These are phyloP conservation scores for Peribatodes rhomboidaria DNA, from an alignment of 2,888 invertebrate genomes.

Conservation along the genomic window DNA sequence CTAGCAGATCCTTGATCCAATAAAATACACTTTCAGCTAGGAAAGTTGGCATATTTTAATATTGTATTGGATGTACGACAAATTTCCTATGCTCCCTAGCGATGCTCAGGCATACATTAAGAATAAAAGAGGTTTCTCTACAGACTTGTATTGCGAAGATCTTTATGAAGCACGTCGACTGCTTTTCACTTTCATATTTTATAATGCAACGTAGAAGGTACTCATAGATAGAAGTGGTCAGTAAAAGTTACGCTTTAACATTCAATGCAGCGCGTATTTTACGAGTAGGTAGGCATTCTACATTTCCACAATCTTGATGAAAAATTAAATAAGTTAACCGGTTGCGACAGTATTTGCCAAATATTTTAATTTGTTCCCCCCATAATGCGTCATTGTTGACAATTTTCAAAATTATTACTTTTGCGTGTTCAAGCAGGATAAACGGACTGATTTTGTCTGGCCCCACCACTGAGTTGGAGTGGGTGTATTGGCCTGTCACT, in stretches of 20 bases:
- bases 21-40: too few species aligned
- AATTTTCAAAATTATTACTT: too few species aligned
- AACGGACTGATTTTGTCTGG: too few species aligned
- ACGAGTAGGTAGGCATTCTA: not conserved
- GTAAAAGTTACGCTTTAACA: not conserved
- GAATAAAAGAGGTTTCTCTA: conserved; percentile 44
- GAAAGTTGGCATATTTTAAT: not conserved
- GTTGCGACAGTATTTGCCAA: not conserved
- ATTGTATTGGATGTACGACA: conserved; percentile 17
- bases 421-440: too few species aligned
- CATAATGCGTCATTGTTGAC: too few species aligned
- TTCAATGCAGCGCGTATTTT: not conserved
- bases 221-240: not conserved
- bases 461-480: too few species aligned
- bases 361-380: too few species aligned
- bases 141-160: conserved; percentile 42
- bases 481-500: too few species aligned
- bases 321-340: not conserved
- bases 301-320: not conserved
- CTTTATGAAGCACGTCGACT: conserved; percentile 34
- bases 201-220: conserved; percentile 18
- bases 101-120: conserved; percentile 18
- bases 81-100: conserved; percentile 34
- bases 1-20: too few species aligned
- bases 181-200: conserved; percentile 45